Evolutionary conservation across 2,797 vertebrate species (phyloP).

Genomic region (Rallus crepitans): DNA sequence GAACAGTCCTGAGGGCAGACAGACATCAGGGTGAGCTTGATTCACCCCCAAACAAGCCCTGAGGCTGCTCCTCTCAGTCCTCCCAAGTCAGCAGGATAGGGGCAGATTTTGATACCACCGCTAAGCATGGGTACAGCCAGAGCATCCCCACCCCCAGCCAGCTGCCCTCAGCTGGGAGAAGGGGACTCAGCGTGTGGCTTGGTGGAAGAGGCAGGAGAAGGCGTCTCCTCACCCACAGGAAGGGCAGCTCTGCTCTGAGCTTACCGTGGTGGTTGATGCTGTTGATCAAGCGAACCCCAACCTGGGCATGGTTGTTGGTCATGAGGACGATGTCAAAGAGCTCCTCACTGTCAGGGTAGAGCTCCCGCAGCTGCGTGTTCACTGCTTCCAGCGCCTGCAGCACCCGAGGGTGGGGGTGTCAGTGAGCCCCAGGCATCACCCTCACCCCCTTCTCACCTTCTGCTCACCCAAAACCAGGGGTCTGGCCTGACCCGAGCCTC

Average conservation of each 20-base stretch:
- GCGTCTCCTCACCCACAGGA: fast-evolving
- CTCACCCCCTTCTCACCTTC: background rate
- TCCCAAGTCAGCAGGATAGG: fast-evolving
- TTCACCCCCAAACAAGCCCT: background rate
- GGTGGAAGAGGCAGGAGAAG: background rate
- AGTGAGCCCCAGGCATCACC: fast-evolving
- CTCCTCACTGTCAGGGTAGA: conserved; percentile 94
- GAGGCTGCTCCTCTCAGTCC: fast-evolving
- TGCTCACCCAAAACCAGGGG: background rate
- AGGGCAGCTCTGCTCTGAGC: background rate
- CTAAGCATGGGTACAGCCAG: background rate
- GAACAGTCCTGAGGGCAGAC: conserved; percentile 86
- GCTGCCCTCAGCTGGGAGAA: background rate
- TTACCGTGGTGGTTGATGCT: conserved; percentile 98
- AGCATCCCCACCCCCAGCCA: background rate
- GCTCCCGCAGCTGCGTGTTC: conserved; percentile 86
- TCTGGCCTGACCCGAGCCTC: too few species aligned
- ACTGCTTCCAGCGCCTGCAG: conserved; percentile 92
- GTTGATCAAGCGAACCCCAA: conserved; percentile 96
- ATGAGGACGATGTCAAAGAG: conserved; percentile 96
- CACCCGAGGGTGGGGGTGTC: background rate
- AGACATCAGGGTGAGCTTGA: background rate
- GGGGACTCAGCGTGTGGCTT: fast-evolving
- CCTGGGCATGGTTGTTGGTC: conserved; percentile 97
- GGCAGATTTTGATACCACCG: fast-evolving